phyloP scores from a whole-genome alignment of 2,113 vertebrate genomes.

The Sialia sialis region DNA sequence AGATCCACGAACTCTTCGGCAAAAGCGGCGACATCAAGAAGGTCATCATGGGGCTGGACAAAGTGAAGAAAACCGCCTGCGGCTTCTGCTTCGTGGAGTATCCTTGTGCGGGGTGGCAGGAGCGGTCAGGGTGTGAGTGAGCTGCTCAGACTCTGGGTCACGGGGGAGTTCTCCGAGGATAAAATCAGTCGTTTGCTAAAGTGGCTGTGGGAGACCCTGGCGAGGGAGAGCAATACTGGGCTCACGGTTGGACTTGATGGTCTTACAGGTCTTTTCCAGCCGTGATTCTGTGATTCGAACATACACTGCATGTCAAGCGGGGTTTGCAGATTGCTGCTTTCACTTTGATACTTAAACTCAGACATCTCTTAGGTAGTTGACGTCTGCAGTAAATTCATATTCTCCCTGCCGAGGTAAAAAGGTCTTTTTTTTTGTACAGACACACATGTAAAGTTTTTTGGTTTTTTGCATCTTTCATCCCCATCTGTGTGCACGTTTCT shows the following conservation, averaged over 20 bases:
- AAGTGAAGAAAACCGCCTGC: slow-evolving; percentile 87
- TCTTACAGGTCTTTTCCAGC: background rate
- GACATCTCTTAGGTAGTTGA: rapidly evolving
- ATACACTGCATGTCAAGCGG: rapidly evolving
- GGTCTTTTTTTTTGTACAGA: background rate
- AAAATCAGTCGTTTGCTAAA: rapidly evolving
- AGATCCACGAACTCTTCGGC: slow-evolving; percentile 86
- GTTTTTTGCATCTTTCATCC: background rate
- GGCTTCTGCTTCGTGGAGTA: slow-evolving; percentile 92
- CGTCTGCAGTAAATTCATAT: rapidly evolving
- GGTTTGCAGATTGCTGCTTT: background rate
- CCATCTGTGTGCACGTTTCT: rapidly evolving
- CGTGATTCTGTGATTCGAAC: background rate
- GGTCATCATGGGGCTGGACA: slow-evolving; percentile 86
- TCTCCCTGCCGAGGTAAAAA: rapidly evolving
- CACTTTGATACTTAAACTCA: rapidly evolving
- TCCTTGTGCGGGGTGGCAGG: slow-evolving; percentile 66
- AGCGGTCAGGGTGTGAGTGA: background rate
- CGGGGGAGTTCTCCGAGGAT: rapidly evolving
- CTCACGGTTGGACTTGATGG: background rate
- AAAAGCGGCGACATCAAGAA: slow-evolving; percentile 89
- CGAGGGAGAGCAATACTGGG: background rate
- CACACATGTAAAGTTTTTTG: rapidly evolving
- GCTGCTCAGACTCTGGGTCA: background rate
- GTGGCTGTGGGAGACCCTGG: background rate